phyloP scores from a whole-genome alignment of 2,888 invertebrate species.

The Xiphydria camelus region DNA sequence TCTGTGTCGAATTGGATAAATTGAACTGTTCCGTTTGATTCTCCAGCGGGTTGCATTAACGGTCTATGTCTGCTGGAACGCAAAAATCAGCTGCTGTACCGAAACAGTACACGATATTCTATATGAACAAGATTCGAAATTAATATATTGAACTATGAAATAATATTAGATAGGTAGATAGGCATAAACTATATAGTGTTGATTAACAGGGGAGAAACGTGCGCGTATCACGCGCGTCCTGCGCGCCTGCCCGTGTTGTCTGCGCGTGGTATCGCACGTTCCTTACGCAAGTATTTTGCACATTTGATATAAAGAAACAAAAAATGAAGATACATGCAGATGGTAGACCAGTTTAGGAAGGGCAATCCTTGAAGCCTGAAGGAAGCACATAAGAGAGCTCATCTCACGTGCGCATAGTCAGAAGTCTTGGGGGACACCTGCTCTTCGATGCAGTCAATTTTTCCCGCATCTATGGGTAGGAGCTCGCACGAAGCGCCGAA shows the following conservation, averaged over 20 bases:
- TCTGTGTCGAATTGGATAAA: no score
- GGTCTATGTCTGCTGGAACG: slow-evolving; percentile 49
- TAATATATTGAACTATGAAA: slow-evolving; percentile 49
- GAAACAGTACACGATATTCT: slow-evolving; percentile 47
- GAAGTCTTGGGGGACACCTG: no score
- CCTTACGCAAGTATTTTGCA: slow-evolving; percentile 58
- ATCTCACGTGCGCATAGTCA: no score
- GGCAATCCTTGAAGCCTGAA: slow-evolving; percentile 35
- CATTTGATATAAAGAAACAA: slow-evolving; percentile 52
- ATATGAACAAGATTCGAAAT: slow-evolving; percentile 51
- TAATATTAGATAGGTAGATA: slow-evolving; percentile 44
- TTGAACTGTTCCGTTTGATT: neutral
- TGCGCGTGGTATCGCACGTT: slow-evolving; percentile 39
- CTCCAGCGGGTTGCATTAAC: slow-evolving; percentile 44
- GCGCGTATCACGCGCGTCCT: slow-evolving; percentile 24
- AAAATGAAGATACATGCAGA: slow-evolving; percentile 22
- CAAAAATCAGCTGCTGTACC: slow-evolving; percentile 50
- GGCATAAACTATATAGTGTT: slow-evolving; percentile 49
- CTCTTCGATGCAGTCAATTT: no score
- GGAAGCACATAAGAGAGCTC: slow-evolving; percentile 31
- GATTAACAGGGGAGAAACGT: slow-evolving; percentile 39
- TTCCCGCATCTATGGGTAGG: no score
- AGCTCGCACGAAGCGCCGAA: no score
- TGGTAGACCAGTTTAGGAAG: slow-evolving; percentile 21
- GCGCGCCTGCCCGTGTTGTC: no score